Conservation (phyloP, 2,113 vertebrate genomes). For the Hystrix cristata region DNA sequence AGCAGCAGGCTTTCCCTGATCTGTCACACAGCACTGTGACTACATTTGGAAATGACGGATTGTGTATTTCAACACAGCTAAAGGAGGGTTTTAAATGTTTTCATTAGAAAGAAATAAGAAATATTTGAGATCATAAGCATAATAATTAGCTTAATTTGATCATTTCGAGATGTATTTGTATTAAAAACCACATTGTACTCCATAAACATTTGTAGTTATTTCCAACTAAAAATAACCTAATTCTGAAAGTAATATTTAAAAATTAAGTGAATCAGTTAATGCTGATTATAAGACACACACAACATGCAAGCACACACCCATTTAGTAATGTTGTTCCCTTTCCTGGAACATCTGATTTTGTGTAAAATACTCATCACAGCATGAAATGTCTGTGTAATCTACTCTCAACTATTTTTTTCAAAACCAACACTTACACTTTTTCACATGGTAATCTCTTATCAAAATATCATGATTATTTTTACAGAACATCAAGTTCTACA, state of each 20-base stretch:
- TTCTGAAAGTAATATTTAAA: neutral
- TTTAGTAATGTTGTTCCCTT: neutral
- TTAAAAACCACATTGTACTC: neutral
- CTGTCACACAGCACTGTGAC: neutral
- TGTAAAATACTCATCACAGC: neutral
- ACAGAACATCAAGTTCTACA: neutral
- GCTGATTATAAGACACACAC: neutral
- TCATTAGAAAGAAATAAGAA: neutral
- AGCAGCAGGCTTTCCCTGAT: neutral
- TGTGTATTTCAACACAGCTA: neutral
- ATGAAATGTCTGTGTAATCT: neutral
- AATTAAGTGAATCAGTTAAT: neutral
- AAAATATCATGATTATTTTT: neutral
- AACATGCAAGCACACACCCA: neutral
- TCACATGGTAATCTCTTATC: rapidly evolving
- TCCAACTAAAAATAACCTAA: neutral
- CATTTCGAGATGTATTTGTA: neutral
- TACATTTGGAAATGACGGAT: neutral
- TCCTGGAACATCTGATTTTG: neutral
- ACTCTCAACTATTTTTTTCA: neutral
- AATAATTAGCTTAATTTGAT: neutral
- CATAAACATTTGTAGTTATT: neutral
- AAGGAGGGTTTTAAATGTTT: neutral
- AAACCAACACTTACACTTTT: neutral
- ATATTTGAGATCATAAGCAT: neutral